Evolutionary conservation across 2,797 vertebrate species (phyloP).

Genomic region (Rallus crepitans): DNA sequence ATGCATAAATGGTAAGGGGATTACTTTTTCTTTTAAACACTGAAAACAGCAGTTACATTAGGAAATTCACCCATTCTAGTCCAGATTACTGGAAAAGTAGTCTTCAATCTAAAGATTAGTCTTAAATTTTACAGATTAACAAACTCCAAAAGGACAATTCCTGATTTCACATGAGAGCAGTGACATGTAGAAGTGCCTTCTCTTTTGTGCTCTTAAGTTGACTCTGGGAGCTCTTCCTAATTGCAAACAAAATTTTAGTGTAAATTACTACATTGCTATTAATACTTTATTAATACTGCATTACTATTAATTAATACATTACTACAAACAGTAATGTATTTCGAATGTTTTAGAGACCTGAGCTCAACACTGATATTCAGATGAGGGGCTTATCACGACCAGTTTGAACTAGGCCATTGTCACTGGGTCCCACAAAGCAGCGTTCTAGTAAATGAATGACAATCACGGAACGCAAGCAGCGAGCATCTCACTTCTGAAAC

Average conservation of each 20-base stretch:
- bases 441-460: background rate
- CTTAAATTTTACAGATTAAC: background rate
- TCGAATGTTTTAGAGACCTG: background rate
- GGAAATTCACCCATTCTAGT: background rate
- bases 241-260: background rate
- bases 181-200: background rate
- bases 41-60: background rate
- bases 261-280: background rate
- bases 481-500: background rate
- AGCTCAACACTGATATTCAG: background rate
- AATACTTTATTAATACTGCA: too few species aligned
- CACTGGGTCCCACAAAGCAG: background rate
- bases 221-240: background rate
- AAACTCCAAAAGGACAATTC: background rate
- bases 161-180: background rate
- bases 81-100: background rate
- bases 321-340: background rate
- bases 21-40: background rate
- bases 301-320: too few species aligned
- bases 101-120: background rate
- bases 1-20: rapidly evolving
- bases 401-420: background rate
- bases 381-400: background rate
- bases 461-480: background rate
- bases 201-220: background rate